phyloP scores from a whole-genome alignment of 2,888 invertebrate species.

The Pterobdella sp. region DNA sequence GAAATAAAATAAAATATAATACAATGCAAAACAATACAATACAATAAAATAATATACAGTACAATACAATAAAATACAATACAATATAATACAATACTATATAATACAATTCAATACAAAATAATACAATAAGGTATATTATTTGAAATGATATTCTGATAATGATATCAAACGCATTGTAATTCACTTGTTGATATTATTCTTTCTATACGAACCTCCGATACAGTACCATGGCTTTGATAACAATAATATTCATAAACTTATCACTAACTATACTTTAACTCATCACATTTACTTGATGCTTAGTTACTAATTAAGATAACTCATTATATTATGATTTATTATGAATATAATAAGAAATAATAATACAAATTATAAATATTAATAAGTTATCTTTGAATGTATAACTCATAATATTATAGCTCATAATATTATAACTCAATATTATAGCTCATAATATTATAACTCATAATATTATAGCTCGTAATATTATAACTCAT shows the following conservation, averaged over 20 bases:
- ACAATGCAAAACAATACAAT: background rate
- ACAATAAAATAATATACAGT: background rate
- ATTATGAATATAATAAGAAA: too few species aligned
- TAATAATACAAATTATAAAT: too few species aligned
- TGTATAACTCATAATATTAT: too few species aligned
- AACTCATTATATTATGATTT: too few species aligned
- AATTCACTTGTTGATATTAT: background rate
- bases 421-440: too few species aligned
- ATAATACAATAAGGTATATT: background rate
- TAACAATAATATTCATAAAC: background rate
- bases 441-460: too few species aligned
- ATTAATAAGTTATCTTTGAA: too few species aligned
- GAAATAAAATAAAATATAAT: background rate
- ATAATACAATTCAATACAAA: background rate
- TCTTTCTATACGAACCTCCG: too few species aligned
- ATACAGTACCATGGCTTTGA: background rate
- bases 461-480: too few species aligned
- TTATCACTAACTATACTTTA: background rate
- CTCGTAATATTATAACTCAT: too few species aligned
- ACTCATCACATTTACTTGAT: background rate
- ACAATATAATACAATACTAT: background rate
- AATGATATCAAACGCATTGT: background rate
- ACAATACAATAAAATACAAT: background rate
- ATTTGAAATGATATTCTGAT: background rate
- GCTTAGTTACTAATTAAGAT: too few species aligned